These are phyloP conservation scores for Azorinus chamasolen DNA, from an alignment of 2,888 invertebrate species.

Conservation along the genomic window DNA sequence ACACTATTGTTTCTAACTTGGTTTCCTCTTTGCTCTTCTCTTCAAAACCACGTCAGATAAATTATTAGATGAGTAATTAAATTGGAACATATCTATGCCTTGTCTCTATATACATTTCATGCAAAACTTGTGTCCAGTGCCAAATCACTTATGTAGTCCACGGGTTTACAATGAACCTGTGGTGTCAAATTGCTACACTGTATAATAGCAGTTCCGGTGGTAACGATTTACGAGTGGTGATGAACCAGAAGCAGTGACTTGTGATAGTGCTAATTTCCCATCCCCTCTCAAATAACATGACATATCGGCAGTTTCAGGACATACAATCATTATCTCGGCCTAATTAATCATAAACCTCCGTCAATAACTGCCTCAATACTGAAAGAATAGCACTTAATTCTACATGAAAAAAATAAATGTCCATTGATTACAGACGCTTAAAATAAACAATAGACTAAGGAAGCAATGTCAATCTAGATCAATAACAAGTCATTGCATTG, in stretches of 20 bases:
- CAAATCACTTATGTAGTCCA: too few relatives aligned
- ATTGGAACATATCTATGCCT: background rate
- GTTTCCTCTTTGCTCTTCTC: too few relatives aligned
- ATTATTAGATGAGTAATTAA: background rate
- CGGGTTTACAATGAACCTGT: too few relatives aligned
- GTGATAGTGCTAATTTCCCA: conserved; percentile 46
- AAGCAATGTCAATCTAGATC: background rate
- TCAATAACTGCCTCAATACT: too few relatives aligned
- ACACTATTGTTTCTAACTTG: too few relatives aligned
- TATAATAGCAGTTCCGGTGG: background rate
- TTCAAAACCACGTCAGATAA: too few relatives aligned
- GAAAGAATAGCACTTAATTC: too few relatives aligned
- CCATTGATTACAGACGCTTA: conserved; percentile 19
- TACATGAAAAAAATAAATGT: conserved; percentile 18
- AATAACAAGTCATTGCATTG: background rate
- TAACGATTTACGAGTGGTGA: conserved; percentile 8
- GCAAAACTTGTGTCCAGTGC: too few relatives aligned
- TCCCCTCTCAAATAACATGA: conserved; percentile 8
- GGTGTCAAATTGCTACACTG: too few relatives aligned
- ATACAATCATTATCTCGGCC: background rate
- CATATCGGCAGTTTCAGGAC: background rate
- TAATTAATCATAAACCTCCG: background rate
- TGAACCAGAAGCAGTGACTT: conserved; percentile 22
- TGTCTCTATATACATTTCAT: background rate
- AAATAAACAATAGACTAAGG: conserved; percentile 2